Percentiles rank a stretch among this genome's conserved stretches.
phyloP scores from a whole-genome alignment of 2,888 invertebrate genomes.

The Tyria jacobaeae region DNA sequence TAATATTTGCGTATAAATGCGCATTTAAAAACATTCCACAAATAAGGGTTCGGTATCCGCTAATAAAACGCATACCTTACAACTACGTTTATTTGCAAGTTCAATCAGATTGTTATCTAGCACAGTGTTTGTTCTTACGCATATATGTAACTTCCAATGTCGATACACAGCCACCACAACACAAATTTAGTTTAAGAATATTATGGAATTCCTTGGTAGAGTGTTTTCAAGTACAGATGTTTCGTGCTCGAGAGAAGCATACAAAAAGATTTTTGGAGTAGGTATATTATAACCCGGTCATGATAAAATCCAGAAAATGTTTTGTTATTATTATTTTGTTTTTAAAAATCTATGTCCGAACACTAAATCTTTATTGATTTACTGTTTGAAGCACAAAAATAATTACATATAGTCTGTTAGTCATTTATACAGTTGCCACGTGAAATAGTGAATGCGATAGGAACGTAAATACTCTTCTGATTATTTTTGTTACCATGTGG shows the following conservation, averaged over 20 bases:
- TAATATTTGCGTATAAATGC: constrained; percentile 70
- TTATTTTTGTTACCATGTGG: too few species aligned
- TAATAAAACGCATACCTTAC: constrained; percentile 61
- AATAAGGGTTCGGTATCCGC: constrained; percentile 65
- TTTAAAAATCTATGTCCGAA: neutral
- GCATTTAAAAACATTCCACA: constrained; percentile 72
- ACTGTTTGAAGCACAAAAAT: neutral
- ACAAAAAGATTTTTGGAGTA: too few species aligned
- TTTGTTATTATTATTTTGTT: too few species aligned
- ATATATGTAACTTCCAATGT: constrained; percentile 23
- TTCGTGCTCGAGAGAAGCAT: neutral
- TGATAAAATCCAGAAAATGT: neutral
- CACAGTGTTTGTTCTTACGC: constrained; percentile 14
- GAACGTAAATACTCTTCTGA: neutral
- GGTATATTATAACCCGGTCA: too few species aligned
- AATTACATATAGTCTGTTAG: neutral
- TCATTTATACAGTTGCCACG: too few species aligned
- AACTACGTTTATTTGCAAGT: constrained; percentile 47
- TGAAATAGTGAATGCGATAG: neutral
- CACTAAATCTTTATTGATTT: neutral
- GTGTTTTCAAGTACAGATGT: neutral
- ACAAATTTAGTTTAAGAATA: constrained; percentile 10
- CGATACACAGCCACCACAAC: constrained; percentile 24
- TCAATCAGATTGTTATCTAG: constrained; percentile 52
- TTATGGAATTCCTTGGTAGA: neutral